Percentiles rank a stretch among this genome's conserved stretches.
phyloP scores from a whole-genome alignment of 2,888 invertebrate species.

The Melikaiella ostensackeni region DNA sequence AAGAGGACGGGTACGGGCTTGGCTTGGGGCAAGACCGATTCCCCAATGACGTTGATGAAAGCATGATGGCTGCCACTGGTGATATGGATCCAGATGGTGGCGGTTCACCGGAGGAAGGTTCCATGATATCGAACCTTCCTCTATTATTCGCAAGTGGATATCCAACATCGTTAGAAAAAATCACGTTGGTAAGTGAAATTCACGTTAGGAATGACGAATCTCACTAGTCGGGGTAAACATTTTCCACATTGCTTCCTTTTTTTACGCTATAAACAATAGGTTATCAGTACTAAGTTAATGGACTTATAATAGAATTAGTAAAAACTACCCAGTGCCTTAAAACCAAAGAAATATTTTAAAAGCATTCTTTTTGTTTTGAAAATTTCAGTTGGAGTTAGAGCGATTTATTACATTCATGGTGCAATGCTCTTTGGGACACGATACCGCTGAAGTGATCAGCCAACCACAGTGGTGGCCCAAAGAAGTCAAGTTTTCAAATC shows the following conservation, averaged over 20 bases:
- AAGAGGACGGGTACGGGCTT: conserved; percentile 70
- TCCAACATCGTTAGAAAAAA: conserved; percentile 83
- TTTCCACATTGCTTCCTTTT: no score
- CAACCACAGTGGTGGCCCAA: conserved; percentile 87
- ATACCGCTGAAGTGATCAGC: conserved; percentile 79
- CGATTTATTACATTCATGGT: conserved; percentile 87
- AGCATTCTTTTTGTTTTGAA: not conserved
- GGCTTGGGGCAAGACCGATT: conserved; percentile 67
- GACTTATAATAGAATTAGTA: not conserved
- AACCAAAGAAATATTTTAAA: not conserved
- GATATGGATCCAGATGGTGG: conserved; percentile 62
- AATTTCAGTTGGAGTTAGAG: conserved; percentile 80
- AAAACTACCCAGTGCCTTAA: not conserved
- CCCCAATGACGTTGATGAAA: conserved; percentile 64
- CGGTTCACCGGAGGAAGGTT: conserved; percentile 66
- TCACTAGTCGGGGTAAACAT: not conserved
- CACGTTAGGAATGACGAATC: not conserved
- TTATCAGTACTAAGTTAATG: not conserved
- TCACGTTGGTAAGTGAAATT: conserved; percentile 76
- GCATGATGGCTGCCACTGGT: conserved; percentile 68
- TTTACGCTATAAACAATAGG: no score
- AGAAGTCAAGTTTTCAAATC: conserved; percentile 83
- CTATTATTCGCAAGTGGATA: conserved; percentile 85
- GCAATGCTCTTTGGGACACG: conserved; percentile 85
- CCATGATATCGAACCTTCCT: conserved; percentile 86